phyloP scores from a whole-genome alignment of 2,888 invertebrate species.

The Tipula confusa region DNA sequence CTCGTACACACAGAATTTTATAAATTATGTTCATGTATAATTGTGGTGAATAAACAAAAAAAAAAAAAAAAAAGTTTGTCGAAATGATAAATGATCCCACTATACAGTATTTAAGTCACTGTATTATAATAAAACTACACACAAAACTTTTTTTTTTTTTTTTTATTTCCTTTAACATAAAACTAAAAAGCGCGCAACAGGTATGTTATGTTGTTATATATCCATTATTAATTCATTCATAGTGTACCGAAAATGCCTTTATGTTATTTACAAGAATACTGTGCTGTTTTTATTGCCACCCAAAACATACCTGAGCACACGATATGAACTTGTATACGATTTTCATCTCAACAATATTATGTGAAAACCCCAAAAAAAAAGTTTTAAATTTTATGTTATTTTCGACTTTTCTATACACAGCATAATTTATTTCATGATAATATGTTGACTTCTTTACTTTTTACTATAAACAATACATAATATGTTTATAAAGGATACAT shows the following conservation, averaged over 20 bases:
- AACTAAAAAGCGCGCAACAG: slow-evolving; percentile 3
- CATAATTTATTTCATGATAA: neutral
- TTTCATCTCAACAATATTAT: neutral
- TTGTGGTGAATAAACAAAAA: neutral
- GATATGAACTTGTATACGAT: neutral
- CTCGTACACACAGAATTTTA: neutral
- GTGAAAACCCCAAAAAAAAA: neutral
- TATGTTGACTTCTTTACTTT: neutral
- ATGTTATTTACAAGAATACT: neutral
- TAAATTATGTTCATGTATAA: slow-evolving; percentile 9
- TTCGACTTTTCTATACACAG: neutral
- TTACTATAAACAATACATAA: neutral
- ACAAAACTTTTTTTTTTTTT: neutral
- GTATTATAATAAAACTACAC: neutral
- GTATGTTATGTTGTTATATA: neutral
- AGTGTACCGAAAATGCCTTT: neutral
- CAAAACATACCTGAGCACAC: neutral
- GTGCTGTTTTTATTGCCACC: neutral
- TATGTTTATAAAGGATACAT: neutral
- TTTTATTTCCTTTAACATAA: neutral
- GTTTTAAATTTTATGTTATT: neutral
- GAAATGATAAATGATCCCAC: slow-evolving; percentile 20
- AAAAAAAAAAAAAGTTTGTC: neutral
- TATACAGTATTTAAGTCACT: slow-evolving; percentile 5
- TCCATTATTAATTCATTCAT: slow-evolving; percentile 12